Conservation (phyloP, 2,797 vertebrate species). For the Acanthurus leucopareius region DNA sequence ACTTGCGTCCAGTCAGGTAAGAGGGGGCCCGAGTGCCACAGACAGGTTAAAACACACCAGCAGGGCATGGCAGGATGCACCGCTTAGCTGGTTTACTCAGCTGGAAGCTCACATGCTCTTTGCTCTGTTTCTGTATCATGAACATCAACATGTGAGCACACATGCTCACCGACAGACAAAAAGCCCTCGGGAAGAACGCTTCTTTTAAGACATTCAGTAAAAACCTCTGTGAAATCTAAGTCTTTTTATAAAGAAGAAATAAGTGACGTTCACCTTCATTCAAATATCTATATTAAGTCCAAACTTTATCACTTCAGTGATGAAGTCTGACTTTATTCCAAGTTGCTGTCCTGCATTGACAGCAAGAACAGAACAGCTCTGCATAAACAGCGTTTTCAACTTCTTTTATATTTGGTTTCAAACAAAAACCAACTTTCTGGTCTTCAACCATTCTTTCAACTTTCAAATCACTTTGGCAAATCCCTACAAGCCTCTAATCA, state of each 20-base stretch:
- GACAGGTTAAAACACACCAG: constrained; percentile 16
- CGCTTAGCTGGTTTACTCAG: constrained; percentile 32
- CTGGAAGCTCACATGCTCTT: constrained; percentile 24
- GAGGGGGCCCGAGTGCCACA: neutral
- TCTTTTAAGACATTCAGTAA: neutral
- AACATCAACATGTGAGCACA: neutral
- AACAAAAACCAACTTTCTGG: constrained; percentile 27
- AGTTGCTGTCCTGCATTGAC: neutral
- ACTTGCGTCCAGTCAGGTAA: constrained; percentile 50
- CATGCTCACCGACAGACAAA: constrained; percentile 7
- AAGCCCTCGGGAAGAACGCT: neutral
- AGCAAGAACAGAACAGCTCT: neutral
- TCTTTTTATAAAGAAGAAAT: constrained; percentile 1
- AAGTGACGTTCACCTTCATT: neutral
- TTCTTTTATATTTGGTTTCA: constrained; percentile 42
- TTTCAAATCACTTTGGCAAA: constrained; percentile 61
- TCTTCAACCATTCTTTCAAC: constrained; percentile 41
- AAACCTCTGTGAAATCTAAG: constrained; percentile 4
- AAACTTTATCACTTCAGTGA: constrained; percentile 12
- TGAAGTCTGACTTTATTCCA: constrained; percentile 7
- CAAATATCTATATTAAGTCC: neutral
- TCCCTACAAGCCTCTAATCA: constrained; percentile 52
- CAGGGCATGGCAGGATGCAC: constrained; percentile 10
- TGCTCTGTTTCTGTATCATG: constrained; percentile 23
- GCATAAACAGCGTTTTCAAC: constrained; percentile 1